Percentiles rank a stretch among this genome's conserved stretches.
Evolutionary conservation across 2,797 vertebrate genomes (phyloP).

Genomic region (Phalanger gymnotis): DNA sequence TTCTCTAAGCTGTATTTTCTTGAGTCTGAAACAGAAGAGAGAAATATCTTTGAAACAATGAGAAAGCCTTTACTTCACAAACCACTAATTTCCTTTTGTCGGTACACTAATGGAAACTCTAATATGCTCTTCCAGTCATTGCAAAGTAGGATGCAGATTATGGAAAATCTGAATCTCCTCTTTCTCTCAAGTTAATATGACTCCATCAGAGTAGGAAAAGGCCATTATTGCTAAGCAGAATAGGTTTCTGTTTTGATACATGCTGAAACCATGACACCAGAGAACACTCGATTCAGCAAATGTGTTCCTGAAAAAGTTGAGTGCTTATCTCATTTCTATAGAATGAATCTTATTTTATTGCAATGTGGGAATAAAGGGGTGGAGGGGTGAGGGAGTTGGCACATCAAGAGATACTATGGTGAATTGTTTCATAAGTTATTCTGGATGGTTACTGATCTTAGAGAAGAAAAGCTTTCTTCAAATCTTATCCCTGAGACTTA

Average conservation of each 20-base stretch:
- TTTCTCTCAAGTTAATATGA: slow-evolving; percentile 15
- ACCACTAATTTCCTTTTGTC: slow-evolving; percentile 11
- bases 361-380: background rate
- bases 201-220: slow-evolving; percentile 13
- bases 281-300: background rate
- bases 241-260: slow-evolving; percentile 8
- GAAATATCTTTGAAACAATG: slow-evolving; percentile 9
- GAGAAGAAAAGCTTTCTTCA: background rate
- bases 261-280: background rate
- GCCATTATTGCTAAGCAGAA: slow-evolving; percentile 1
- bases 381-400: background rate
- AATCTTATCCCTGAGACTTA: background rate
- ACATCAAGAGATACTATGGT: background rate
- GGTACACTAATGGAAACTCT: background rate
- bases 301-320: slow-evolving; percentile 8
- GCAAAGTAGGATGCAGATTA: background rate
- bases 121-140: background rate
- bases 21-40: background rate
- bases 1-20: background rate
- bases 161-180: background rate
- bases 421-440: background rate
- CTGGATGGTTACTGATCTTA: background rate
- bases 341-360: background rate
- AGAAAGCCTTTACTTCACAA: slow-evolving; percentile 15
- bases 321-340: slow-evolving; percentile 26